Conservation (phyloP, 1,140 invertebrate species). For the Nephila pilipes region DNA sequence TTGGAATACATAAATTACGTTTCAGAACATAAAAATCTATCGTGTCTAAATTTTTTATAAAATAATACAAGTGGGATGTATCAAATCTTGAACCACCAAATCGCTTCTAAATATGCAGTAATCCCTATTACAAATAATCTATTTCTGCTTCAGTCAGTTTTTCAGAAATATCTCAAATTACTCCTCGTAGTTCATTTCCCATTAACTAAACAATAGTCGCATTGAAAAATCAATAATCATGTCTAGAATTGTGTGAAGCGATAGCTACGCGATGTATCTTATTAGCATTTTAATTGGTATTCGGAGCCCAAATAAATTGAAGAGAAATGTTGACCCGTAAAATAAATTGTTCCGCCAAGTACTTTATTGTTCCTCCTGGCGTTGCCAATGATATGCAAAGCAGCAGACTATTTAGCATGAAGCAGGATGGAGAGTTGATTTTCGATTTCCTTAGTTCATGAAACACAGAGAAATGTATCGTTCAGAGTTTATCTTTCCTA, state of each 20-base stretch:
- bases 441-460: too few species aligned
- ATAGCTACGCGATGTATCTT: background rate
- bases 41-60: too few species aligned
- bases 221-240: background rate
- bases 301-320: constrained; percentile 2
- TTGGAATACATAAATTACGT: too few species aligned
- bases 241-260: background rate
- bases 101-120: too few species aligned
- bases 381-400: background rate
- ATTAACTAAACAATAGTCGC: background rate
- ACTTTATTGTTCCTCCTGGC: background rate
- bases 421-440: background rate
- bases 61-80: too few species aligned
- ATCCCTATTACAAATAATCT: too few species aligned
- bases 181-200: background rate
- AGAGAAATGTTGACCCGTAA: constrained; percentile 2
- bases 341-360: constrained; percentile 17
- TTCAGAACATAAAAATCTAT: too few species aligned
- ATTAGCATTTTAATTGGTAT: constrained; percentile 39
- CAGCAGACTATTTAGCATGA: background rate
- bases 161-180: background rate
- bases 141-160: too few species aligned
- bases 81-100: too few species aligned
- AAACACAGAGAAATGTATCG: too few species aligned
- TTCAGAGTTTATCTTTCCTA: too few species aligned